Evolutionary conservation across 2,113 vertebrate species (phyloP).

Genomic region (Genyomyrus donnyi): DNA sequence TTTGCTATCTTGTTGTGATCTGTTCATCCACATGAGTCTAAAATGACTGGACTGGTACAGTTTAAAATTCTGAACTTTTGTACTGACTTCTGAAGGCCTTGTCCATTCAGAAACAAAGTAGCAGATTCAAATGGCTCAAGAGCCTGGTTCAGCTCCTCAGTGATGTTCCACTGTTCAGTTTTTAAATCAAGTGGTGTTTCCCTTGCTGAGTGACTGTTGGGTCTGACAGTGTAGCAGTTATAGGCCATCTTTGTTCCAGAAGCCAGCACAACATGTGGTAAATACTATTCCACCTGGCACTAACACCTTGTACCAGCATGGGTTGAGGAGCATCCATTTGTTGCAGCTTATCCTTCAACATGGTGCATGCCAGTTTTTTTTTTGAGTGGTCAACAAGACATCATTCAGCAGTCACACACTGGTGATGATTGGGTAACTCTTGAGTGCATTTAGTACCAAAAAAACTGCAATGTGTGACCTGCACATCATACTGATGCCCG

Average conservation of each 20-base stretch:
- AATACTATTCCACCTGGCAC: slow-evolving; percentile 18
- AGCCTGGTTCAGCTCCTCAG: not conserved
- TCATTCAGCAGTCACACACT: not conserved
- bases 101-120: not conserved
- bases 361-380: not conserved
- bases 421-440: not conserved
- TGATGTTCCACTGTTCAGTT: slow-evolving; percentile 18
- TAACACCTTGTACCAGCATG: slow-evolving; percentile 21
- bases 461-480: not conserved
- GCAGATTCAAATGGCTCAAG: not conserved
- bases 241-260: slow-evolving; percentile 25
- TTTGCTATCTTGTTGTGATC: not conserved
- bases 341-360: slow-evolving; percentile 27
- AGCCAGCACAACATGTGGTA: slow-evolving; percentile 19
- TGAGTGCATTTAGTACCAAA: not conserved
- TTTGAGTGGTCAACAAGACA: not conserved
- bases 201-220: slow-evolving; percentile 18
- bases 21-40: not conserved
- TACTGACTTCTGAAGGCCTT: not conserved
- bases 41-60: not conserved
- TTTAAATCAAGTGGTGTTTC: slow-evolving; percentile 21
- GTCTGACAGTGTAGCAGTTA: slow-evolving; percentile 20
- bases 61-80: not conserved
- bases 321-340: slow-evolving; percentile 14
- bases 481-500: not conserved